Evolutionary conservation across 2,113 vertebrate species (phyloP).

Genomic region (Solenodon paradoxus): DNA sequence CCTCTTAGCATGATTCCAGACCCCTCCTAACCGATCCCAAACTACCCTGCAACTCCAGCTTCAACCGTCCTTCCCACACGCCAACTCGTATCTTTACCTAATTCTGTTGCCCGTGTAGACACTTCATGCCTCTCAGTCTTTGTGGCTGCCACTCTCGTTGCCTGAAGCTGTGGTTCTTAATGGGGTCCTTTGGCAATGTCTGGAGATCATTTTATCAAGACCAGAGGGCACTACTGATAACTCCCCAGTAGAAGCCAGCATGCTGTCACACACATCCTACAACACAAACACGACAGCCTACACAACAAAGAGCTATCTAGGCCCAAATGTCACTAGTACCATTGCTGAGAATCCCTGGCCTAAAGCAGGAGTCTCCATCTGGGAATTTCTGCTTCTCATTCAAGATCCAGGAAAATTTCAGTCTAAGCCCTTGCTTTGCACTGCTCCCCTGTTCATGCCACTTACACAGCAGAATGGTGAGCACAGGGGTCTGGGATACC

Average conservation of each 20-base stretch:
- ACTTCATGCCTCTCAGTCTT: neutral
- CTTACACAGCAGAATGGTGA: neutral
- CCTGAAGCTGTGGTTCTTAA: neutral
- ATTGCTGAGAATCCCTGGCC: neutral
- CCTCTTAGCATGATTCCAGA: neutral
- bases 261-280: neutral
- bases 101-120: no score
- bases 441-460: neutral
- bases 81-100: no score
- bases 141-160: no score
- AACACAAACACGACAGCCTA: no score
- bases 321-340: neutral
- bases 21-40: neutral
- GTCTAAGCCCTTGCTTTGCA: neutral
- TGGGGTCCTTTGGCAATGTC: neutral
- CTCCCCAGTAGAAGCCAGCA: neutral
- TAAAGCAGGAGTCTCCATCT: neutral
- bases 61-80: neutral
- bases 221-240: no score
- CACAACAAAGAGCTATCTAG: neutral
- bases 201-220: neutral
- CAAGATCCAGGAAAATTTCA: neutral
- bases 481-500: rapidly evolving
- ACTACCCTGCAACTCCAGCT: neutral
- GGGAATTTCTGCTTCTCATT: neutral